Evolutionary conservation across 2,888 invertebrate species (phyloP).

Genomic region (Odiellus spinosus): DNA sequence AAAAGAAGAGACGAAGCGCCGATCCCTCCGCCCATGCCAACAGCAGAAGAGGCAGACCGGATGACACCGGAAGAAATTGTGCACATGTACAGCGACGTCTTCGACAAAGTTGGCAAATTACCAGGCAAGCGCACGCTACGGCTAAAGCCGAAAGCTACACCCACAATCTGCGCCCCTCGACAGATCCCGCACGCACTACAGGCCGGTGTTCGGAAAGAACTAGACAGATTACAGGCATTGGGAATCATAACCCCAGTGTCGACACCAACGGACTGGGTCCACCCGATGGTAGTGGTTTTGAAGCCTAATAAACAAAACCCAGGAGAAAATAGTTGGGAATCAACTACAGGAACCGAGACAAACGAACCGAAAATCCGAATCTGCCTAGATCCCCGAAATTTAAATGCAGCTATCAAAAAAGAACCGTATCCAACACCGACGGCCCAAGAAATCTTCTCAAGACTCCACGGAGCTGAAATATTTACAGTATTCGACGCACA

Average conservation of each 20-base stretch:
- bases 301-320: slow-evolving; percentile 15
- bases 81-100: too few relatives aligned
- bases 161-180: neutral
- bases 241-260: slow-evolving; percentile 4
- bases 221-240: slow-evolving; percentile 1
- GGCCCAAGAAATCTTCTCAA: slow-evolving; percentile 2
- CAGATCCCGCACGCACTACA: slow-evolving; percentile 2
- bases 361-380: slow-evolving; percentile 3
- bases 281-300: slow-evolving; percentile 11
- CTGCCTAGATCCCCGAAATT: slow-evolving; percentile 6
- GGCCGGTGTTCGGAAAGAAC: slow-evolving; percentile 7
- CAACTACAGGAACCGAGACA: too few relatives aligned
- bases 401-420: slow-evolving; percentile 5
- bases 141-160: neutral
- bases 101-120: too few relatives aligned
- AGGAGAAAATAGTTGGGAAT: too few relatives aligned
- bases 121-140: too few relatives aligned
- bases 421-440: slow-evolving; percentile 7
- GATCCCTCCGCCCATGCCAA: too few relatives aligned
- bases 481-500: slow-evolving; percentile 8
- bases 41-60: too few relatives aligned
- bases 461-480: slow-evolving; percentile 2
- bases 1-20: too few relatives aligned
- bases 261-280: slow-evolving; percentile 1
- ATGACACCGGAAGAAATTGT: too few relatives aligned